Base-by-base conservation (phyloP, 2,797 vertebrate genomes). In the Hylomyscus alleni region DNA sequence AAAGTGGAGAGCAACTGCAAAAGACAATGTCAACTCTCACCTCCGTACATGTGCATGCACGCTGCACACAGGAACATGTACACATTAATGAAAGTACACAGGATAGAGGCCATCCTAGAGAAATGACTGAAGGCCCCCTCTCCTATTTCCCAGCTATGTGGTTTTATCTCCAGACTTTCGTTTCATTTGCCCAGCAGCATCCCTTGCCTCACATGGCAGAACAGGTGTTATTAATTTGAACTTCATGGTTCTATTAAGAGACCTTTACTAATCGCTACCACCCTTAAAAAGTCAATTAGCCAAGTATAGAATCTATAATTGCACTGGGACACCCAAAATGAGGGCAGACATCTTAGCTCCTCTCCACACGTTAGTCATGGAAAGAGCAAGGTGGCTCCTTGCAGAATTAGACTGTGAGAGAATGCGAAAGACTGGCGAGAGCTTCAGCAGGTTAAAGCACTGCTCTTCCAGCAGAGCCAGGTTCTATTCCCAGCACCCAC, bases 391-490 rank as follows among this genome's bases (percentile, higher is more conserved):
- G 14, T 50, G 93, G 52, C 44, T 94, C 58, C 56, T 78, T 80
- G 76, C 31, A 92, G 40, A 91, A 72, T 86, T 95, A 37, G 95
- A 69, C 54, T 81, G n/a, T 94, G 84, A n/a, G 44, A 69, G 62
- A 9, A 47, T 65, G 40, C 50, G 34, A 52, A 52, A 34, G 76
- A 2, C 50, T 11, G 50, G 8, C 5, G 50, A 80, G 31, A 22
- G 62, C 60, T 67, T 67, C 31, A 4, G 29, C 19, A 67, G 31
- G 6, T 67, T 34, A 50, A 44, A n/a, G 44, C 44, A n/a, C 31
- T n/a, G 31, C 62, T 69, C 62, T n/a, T 86, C 83, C 31, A 34
- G 19, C 50, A 22, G 31, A 86, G 20, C 31, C 20, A 8, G 44
- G 31, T n/a, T 52, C 47, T n/a, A 67, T 67, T 50, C 19, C 83